A percentile compares a stretch with the other conserved stretches of the same genome.
Conservation (phyloP, 2,797 vertebrate genomes). For the Tapirus indicus region DNA sequence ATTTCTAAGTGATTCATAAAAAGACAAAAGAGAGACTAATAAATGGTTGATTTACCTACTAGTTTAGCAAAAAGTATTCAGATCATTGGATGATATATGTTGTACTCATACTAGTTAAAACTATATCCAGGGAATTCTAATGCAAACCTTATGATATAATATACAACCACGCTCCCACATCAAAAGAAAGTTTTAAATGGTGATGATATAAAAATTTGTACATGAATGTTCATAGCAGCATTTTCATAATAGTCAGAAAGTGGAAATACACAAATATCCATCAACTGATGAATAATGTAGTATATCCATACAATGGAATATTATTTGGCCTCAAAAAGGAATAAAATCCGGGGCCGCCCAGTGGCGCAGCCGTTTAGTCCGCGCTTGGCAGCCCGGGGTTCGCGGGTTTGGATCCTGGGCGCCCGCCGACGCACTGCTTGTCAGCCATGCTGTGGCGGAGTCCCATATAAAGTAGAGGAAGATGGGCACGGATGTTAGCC, state of each 20-base stretch:
- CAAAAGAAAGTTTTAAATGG: conserved; percentile 33
- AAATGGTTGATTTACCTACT: not conserved
- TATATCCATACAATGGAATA: not conserved
- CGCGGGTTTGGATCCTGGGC: too few species aligned
- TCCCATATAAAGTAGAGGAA: too few species aligned
- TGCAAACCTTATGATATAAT: not conserved
- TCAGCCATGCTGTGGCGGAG: too few species aligned
- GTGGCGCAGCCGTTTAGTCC: too few species aligned
- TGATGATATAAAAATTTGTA: conserved; percentile 18
- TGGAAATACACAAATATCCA: conserved; percentile 3
- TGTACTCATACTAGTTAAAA: conserved; percentile 33
- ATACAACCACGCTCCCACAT: not conserved
- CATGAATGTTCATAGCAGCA: not conserved
- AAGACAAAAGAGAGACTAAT: conserved; percentile 42
- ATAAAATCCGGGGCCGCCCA: too few species aligned
- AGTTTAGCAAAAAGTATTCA: conserved; percentile 36
- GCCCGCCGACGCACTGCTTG: too few species aligned
- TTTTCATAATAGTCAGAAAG: not conserved
- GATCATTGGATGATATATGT: not conserved
- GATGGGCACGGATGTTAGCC: too few species aligned
- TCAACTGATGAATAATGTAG: not conserved
- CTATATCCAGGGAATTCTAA: not conserved
- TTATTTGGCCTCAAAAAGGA: conserved; percentile 37
- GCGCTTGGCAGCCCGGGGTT: too few species aligned
- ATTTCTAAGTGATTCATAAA: conserved; percentile 43